These are phyloP conservation scores for Phaonia tiefii DNA, from an alignment of 2,888 invertebrate species.

Conservation along the genomic window DNA sequence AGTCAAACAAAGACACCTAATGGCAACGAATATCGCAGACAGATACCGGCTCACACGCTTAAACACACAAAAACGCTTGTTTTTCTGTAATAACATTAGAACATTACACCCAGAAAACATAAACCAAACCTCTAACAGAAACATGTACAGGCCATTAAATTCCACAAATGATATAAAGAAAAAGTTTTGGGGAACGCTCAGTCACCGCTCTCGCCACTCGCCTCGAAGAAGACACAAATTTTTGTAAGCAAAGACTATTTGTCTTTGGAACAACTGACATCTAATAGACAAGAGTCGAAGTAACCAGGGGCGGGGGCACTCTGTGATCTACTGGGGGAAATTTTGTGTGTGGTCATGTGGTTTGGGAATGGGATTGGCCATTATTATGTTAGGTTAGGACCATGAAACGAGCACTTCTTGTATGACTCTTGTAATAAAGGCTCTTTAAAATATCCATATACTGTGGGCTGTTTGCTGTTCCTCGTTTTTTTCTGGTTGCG, in stretches of 20 bases:
- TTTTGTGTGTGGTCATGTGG: slow-evolving; percentile 40
- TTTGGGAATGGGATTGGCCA: slow-evolving; percentile 48
- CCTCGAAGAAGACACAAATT: slow-evolving; percentile 28
- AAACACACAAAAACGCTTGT: not conserved
- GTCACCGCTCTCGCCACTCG: slow-evolving; percentile 10
- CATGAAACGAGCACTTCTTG: not conserved
- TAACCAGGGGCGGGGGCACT: no score
- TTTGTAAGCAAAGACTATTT: slow-evolving; percentile 38
- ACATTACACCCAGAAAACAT: slow-evolving; percentile 24
- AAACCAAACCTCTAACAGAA: slow-evolving; percentile 53
- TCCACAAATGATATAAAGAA: slow-evolving; percentile 54
- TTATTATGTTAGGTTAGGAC: slow-evolving; percentile 16
- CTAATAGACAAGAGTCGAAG: not conserved
- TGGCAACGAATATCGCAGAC: not conserved
- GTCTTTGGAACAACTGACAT: not conserved
- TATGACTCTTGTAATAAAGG: slow-evolving; percentile 15
- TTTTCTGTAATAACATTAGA: slow-evolving; percentile 24
- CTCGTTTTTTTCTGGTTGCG: slow-evolving; percentile 1
- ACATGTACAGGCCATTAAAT: slow-evolving; percentile 59
- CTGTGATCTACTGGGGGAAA: no score
- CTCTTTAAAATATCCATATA: slow-evolving; percentile 24
- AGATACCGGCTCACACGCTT: not conserved
- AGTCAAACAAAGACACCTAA: not conserved
- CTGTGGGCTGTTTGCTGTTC: not conserved
- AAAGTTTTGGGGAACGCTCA: slow-evolving; percentile 24